phyloP scores from a whole-genome alignment of 2,797 vertebrate genomes.

The Chelmon rostratus region DNA sequence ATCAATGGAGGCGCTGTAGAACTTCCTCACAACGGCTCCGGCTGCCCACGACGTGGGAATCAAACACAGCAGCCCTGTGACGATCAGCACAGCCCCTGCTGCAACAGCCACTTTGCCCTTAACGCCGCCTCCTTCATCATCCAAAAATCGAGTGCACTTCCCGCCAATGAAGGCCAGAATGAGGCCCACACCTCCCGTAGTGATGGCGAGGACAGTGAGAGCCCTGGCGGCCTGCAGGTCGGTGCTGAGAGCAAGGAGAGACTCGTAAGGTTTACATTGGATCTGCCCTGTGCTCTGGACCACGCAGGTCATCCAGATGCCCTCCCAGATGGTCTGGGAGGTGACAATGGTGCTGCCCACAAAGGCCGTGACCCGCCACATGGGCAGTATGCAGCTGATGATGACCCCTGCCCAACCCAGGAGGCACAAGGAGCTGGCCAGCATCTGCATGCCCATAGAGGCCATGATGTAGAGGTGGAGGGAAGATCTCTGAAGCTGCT shows the following conservation, averaged over 20 bases:
- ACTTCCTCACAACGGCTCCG: constrained; percentile 78
- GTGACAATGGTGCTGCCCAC: constrained; percentile 86
- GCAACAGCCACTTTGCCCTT: constrained; percentile 82
- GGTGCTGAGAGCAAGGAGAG: constrained; percentile 77
- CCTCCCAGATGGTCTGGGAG: constrained; percentile 85
- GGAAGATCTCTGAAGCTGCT: background rate
- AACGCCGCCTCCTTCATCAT: constrained; percentile 50
- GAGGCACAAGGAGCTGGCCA: constrained; percentile 82
- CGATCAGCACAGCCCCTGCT: constrained; percentile 80
- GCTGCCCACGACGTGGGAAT: constrained; percentile 86
- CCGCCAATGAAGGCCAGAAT: constrained; percentile 87
- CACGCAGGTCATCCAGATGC: constrained; percentile 89
- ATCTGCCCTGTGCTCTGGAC: constrained; percentile 85
- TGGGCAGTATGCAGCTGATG: constrained; percentile 80
- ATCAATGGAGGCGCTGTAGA: constrained; percentile 85
- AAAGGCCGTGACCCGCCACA: constrained; percentile 87
- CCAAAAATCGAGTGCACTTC: constrained; percentile 88
- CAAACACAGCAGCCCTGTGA: constrained; percentile 83
- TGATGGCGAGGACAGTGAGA: constrained; percentile 80
- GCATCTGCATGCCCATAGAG: constrained; percentile 83
- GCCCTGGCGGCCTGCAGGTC: constrained; percentile 84
- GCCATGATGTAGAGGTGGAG: constrained; percentile 74
- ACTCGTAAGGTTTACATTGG: constrained; percentile 85
- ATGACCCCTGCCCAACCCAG: constrained; percentile 84
- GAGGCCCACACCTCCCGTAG: constrained; percentile 76